Evolutionary conservation across 2,797 vertebrate species (phyloP).

Genomic region (Microctenopoma lineatum): DNA sequence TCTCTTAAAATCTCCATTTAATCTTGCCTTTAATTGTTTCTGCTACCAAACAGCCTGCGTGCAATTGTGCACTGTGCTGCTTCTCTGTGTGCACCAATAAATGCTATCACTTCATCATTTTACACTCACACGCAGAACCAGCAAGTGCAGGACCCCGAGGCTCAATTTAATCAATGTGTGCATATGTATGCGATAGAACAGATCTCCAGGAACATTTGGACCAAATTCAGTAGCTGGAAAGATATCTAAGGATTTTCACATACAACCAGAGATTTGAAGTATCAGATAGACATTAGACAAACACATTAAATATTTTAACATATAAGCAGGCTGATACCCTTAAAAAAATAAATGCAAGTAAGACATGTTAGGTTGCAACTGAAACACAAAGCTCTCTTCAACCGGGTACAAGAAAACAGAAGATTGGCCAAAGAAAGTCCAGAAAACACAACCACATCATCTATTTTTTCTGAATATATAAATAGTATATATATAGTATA

Average conservation of each 20-base stretch:
- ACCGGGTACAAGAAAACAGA: background rate
- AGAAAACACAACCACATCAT: background rate
- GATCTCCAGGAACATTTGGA: slow-evolving; percentile 25
- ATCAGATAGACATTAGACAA: background rate
- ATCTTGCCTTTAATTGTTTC: background rate
- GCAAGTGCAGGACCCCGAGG: slow-evolving; percentile 63
- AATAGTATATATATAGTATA: too few relatives aligned
- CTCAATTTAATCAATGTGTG: slow-evolving; percentile 56
- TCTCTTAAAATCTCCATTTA: slow-evolving; percentile 39
- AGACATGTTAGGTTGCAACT: background rate
- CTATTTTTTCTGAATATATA: background rate
- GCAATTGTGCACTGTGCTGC: slow-evolving; percentile 18
- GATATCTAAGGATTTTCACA: slow-evolving; percentile 10
- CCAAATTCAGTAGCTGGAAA: slow-evolving; percentile 21
- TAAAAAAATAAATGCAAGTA: slow-evolving; percentile 6
- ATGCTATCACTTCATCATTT: slow-evolving; percentile 61
- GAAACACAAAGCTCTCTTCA: background rate
- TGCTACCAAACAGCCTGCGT: slow-evolving; percentile 24
- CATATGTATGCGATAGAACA: slow-evolving; percentile 16
- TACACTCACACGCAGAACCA: slow-evolving; percentile 64
- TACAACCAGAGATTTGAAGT: background rate
- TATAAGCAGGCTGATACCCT: background rate
- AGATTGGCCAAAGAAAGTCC: background rate
- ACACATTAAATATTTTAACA: background rate
- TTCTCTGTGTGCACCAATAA: slow-evolving; percentile 30